Evolutionary conservation across 2,797 vertebrate species (phyloP), one percentile per base, ranked within the genome.

Genomic region (Okamejei kenojei): DNA sequence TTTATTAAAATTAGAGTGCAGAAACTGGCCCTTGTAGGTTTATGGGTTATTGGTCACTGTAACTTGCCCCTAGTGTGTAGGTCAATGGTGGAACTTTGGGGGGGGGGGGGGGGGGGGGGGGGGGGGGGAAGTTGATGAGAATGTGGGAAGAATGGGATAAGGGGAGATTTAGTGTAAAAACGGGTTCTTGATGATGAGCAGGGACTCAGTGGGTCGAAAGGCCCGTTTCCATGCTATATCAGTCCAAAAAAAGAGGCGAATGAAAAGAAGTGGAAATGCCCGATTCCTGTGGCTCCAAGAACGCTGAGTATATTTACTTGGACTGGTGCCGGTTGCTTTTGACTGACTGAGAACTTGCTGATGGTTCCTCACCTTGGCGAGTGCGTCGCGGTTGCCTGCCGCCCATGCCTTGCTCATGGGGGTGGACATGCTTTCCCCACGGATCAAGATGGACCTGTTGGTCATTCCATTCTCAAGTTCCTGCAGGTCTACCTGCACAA

Each of bases 341-440:
- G 80, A 84, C 23, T 26, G 23, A 61, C 26, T 3, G 15, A 58
- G 8, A 26, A 61, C n/a, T 76, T 17, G 13, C 35, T 11, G 7
- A 26, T 21, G 29, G 26, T 9, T 13, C 6, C 29, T 93, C 95
- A 99, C 99, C 97, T 99, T 99, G 94, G 98, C 97, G 94, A 99
- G 98, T 84, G 98, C 98, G 6, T 99, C 97, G 93, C 97, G 97
- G 93, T 98, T 97, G 35, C 97, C 98, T 71, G 96, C 93, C 23
- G 99, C 98, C 95, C 99, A 98, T 26, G 84, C 91, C 0, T 96
- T 93, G 35, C 95, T 98, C 94, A 99, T 96, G 68, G 95, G 95
- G 94, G 96, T 98, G 94, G 96, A 97, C 93, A 99, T 97, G 0
- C 95, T 96, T 94, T 99, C 99, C 94, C 96, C 97, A 58, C 96